Conservation (phyloP, 37 sponge, comb jelly and placozoan genomes). For the Chondrosia reniformis region DNA sequence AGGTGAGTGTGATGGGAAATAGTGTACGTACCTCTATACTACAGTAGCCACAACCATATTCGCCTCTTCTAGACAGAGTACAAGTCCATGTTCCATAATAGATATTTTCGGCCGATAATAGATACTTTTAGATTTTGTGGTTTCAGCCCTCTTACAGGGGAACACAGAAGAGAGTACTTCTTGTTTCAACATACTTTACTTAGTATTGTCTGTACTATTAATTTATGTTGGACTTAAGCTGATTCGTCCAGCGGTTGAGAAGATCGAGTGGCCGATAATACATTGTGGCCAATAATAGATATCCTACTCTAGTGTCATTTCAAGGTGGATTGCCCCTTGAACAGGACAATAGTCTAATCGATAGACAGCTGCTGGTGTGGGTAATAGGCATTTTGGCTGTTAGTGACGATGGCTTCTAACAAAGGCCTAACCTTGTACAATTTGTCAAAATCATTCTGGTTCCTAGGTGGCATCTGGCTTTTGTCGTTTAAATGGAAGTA, state of each 20-base stretch:
- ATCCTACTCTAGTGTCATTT: constrained; percentile 29
- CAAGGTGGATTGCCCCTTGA: constrained; percentile 34
- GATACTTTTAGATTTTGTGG: background rate
- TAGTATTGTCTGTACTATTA: background rate
- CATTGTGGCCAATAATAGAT: background rate
- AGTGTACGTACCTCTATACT: background rate
- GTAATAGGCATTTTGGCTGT: background rate
- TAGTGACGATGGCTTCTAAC: background rate
- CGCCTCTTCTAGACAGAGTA: too few relatives aligned
- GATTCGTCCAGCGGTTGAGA: background rate
- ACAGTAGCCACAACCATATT: background rate
- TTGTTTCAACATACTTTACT: background rate
- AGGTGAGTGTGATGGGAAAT: too few relatives aligned
- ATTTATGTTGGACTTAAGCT: background rate
- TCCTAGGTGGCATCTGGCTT: background rate
- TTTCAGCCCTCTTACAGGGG: background rate
- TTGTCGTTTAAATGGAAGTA: background rate
- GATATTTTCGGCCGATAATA: background rate
- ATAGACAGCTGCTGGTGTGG: background rate
- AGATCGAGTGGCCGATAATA: background rate
- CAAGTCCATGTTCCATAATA: background rate
- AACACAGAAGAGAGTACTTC: too few relatives aligned
- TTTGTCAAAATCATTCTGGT: background rate
- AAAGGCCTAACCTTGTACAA: background rate
- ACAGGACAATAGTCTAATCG: constrained; percentile 42